These are phyloP conservation scores for Limnothrissa miodon DNA, from an alignment of 2,113 vertebrate species.

Conservation along the genomic window DNA sequence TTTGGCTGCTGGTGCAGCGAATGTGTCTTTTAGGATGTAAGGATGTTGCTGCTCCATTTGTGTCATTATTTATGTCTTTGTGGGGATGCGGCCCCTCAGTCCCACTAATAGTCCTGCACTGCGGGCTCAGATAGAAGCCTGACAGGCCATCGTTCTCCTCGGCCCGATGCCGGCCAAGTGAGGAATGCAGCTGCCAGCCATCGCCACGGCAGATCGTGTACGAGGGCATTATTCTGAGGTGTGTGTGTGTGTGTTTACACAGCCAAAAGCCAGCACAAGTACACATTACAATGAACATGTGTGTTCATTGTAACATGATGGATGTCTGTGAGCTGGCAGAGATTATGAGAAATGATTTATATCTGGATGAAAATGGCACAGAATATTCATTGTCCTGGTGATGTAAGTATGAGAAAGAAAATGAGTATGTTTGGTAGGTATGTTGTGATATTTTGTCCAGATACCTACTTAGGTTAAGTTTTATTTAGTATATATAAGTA, in stretches of 20 bases:
- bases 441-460: neutral
- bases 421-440: neutral
- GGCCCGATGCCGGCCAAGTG: neutral
- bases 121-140: neutral
- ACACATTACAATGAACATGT: neutral
- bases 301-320: no score
- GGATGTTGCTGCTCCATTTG: neutral
- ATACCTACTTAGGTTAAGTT: neutral
- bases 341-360: conserved; percentile 8
- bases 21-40: neutral
- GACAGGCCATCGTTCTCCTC: neutral
- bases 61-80: conserved; percentile 4
- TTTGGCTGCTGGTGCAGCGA: neutral
- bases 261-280: neutral
- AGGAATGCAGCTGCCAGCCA: conserved; percentile 3
- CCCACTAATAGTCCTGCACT: conserved; percentile 7
- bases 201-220: neutral
- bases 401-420: neutral
- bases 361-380: neutral
- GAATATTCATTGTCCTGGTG: neutral
- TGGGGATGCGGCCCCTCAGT: conserved; percentile 7
- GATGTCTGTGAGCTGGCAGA: neutral
- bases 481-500: neutral
- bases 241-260: neutral
- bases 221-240: neutral